Evolutionary conservation across 1,140 invertebrate species (phyloP).

Genomic region (Hirudo medicinalis): DNA sequence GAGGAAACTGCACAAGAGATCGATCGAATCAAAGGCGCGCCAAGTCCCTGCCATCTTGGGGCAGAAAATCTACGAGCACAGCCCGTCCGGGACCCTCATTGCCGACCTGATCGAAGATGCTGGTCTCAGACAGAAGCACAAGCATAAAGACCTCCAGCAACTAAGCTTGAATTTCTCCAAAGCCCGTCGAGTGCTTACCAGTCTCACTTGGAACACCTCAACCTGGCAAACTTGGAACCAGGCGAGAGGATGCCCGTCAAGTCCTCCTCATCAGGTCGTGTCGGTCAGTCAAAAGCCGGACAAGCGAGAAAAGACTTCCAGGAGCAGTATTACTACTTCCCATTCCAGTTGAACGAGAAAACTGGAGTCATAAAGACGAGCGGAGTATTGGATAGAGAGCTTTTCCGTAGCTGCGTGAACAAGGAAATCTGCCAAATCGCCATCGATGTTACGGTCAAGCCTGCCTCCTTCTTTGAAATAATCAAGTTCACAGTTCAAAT

Average conservation of each 20-base stretch:
- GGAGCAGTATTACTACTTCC: not conserved
- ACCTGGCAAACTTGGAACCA: not conserved
- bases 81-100: slow-evolving; percentile 19
- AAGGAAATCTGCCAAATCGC: slow-evolving; percentile 11
- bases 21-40: not conserved
- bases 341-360: slow-evolving; percentile 6
- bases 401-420: slow-evolving; percentile 1
- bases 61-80: slow-evolving; percentile 15
- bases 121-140: slow-evolving; percentile 1
- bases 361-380: slow-evolving; percentile 18
- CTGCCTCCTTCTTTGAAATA: slow-evolving; percentile 16
- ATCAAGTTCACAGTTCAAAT: slow-evolving; percentile 18
- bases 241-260: not conserved
- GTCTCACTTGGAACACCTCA: not conserved
- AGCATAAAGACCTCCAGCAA: not conserved
- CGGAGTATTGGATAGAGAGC: slow-evolving; percentile 17
- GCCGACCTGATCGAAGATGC: slow-evolving; percentile 19
- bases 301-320: not conserved
- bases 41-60: not conserved
- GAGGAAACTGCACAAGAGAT: no score
- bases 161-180: slow-evolving; percentile 16
- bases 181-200: not conserved
- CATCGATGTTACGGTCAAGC: slow-evolving; percentile 17
- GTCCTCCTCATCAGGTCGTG: not conserved
- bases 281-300: not conserved